These are phyloP conservation scores for Craterocephalus amniculus DNA, from an alignment of 2,797 vertebrate species.

Conservation along the genomic window DNA sequence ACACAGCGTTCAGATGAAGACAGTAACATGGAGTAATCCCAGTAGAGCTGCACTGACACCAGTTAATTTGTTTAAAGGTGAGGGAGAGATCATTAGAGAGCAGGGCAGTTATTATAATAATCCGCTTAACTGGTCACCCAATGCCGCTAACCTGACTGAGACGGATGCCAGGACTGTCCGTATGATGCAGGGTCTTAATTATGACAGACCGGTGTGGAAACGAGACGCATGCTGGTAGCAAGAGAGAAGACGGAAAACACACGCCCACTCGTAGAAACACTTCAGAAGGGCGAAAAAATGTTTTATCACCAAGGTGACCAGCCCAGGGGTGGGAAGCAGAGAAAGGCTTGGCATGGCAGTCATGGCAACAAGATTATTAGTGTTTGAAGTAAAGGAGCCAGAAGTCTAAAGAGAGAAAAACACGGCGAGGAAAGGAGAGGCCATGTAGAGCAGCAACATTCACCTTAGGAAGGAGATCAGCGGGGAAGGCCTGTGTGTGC, in stretches of 20 bases:
- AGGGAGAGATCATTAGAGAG: constrained; percentile 45
- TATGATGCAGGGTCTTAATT: constrained; percentile 6
- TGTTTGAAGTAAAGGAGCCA: constrained; percentile 61
- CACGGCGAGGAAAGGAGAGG: constrained; percentile 11
- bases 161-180: constrained; percentile 34
- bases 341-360: constrained; percentile 54
- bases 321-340: constrained; percentile 35
- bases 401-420: constrained; percentile 9
- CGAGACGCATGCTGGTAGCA: constrained; percentile 8
- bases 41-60: constrained; percentile 25
- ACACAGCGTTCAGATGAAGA: constrained; percentile 3
- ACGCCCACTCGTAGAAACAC: constrained; percentile 7
- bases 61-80: constrained; percentile 51
- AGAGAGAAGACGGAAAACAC: constrained; percentile 7
- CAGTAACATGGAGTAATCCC: constrained; percentile 19
- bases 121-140: constrained; percentile 44
- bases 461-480: constrained; percentile 50
- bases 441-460: constrained; percentile 43
- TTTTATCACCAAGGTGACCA: constrained; percentile 35
- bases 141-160: constrained; percentile 40
- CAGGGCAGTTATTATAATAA: constrained; percentile 47
- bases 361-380: constrained; percentile 73
- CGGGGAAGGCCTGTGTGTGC: constrained; percentile 1
- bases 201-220: constrained; percentile 12
- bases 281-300: constrained; percentile 28